These are phyloP conservation scores for Cheilosia scutellata DNA, from an alignment of 2,888 invertebrate genomes.

Conservation along the genomic window DNA sequence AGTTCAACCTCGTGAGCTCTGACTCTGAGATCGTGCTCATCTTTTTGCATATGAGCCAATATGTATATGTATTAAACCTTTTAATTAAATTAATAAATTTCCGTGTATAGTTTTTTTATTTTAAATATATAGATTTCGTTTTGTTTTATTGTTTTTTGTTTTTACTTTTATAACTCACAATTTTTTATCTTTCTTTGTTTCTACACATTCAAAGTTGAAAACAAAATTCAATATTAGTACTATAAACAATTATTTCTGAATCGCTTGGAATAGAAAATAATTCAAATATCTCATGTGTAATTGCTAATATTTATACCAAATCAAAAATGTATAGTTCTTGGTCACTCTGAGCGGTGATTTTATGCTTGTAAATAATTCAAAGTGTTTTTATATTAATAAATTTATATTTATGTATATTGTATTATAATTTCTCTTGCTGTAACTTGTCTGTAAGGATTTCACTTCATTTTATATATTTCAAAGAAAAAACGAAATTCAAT, in stretches of 20 bases:
- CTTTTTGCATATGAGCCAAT: no score
- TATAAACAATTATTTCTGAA: slow-evolving; percentile 25
- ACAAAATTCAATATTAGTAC: slow-evolving; percentile 27
- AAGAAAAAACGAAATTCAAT: slow-evolving; percentile 56
- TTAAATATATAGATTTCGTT: slow-evolving; percentile 40
- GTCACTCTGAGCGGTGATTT: slow-evolving; percentile 6
- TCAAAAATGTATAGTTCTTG: slow-evolving; percentile 10
- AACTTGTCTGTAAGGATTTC: slow-evolving; percentile 36
- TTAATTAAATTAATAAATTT: slow-evolving; percentile 1
- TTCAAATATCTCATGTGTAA: slow-evolving; percentile 24
- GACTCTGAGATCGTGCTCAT: no score
- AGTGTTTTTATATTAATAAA: slow-evolving; percentile 9
- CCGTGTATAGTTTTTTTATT: neutral
- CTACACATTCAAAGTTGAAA: slow-evolving; percentile 42
- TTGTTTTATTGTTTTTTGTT: neutral
- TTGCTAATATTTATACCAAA: slow-evolving; percentile 11
- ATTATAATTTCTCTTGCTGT: slow-evolving; percentile 38
- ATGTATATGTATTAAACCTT: neutral
- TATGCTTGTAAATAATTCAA: slow-evolving; percentile 41
- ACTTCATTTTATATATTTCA: slow-evolving; percentile 38
- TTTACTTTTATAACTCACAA: slow-evolving; percentile 43
- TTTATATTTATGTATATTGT: slow-evolving; percentile 5
- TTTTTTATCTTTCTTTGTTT: slow-evolving; percentile 26
- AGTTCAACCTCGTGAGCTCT: no score
- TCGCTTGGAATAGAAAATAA: slow-evolving; percentile 22